Evolutionary conservation across 2,113 vertebrate genomes (phyloP).

Genomic region (Callaeas wilsoni): DNA sequence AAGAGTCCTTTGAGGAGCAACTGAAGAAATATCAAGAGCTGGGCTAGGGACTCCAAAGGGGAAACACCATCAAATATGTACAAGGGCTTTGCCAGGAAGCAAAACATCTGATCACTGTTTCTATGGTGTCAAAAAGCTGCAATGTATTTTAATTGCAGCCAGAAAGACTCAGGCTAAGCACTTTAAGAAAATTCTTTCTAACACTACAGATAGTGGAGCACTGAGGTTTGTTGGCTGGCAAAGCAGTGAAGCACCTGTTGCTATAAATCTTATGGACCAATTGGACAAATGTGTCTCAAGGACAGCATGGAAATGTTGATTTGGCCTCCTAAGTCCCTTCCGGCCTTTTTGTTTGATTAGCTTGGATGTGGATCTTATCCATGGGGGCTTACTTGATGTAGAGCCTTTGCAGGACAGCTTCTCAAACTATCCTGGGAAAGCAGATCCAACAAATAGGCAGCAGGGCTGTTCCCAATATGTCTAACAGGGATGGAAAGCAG

Average conservation of each 20-base stretch:
- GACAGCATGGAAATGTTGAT: not conserved
- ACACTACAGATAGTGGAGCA: rapidly evolving
- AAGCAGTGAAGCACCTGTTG: not conserved
- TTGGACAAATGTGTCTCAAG: not conserved
- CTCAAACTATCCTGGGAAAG: not conserved
- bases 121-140: not conserved
- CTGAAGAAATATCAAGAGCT: not conserved
- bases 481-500: not conserved
- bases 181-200: not conserved
- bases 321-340: not conserved
- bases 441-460: not conserved
- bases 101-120: not conserved
- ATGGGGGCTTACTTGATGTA: not conserved
- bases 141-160: not conserved
- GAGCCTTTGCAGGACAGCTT: not conserved
- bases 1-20: not conserved
- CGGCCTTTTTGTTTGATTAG: not conserved
- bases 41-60: not conserved
- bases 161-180: not conserved
- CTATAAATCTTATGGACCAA: rapidly evolving
- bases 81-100: not conserved
- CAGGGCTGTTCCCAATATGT: not conserved
- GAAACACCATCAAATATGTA: not conserved
- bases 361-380: not conserved
- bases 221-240: not conserved